These are phyloP conservation scores for Cerceris ruficornis DNA, from an alignment of 2,888 invertebrate genomes.

Conservation along the genomic window DNA sequence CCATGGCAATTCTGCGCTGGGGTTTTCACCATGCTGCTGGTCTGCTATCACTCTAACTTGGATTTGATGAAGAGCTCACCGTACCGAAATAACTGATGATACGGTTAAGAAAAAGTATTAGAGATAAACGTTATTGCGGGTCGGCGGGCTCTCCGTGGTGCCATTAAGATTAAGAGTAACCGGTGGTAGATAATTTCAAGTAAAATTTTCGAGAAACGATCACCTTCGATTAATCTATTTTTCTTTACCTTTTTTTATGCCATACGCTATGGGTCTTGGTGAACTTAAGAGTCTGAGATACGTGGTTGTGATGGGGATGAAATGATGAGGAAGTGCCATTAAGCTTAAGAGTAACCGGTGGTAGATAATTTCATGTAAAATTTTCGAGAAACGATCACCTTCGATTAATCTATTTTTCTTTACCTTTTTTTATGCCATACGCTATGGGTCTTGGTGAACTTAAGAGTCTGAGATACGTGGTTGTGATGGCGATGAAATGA, in stretches of 20 bases:
- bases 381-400: conserved; percentile 26
- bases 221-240: too few relatives aligned
- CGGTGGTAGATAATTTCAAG: conserved; percentile 17
- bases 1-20: conserved; percentile 8
- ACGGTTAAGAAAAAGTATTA: conserved; percentile 49
- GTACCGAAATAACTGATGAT: conserved; percentile 56
- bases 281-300: too few relatives aligned
- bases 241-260: too few relatives aligned
- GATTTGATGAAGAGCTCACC: conserved; percentile 56
- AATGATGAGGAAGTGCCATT: too few relatives aligned
- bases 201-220: conserved; percentile 32
- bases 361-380: conserved; percentile 12
- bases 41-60: conserved; percentile 54
- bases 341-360: conserved; percentile 33
- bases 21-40: conserved; percentile 15
- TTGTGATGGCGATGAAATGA: too few relatives aligned
- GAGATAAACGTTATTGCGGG: conserved; percentile 50
- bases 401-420: too few relatives aligned
- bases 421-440: too few relatives aligned
- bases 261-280: too few relatives aligned
- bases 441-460: too few relatives aligned
- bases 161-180: conserved; percentile 37
- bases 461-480: too few relatives aligned
- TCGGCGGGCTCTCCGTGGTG: conserved; percentile 25
- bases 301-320: too few relatives aligned